Base-by-base conservation (phyloP, 2,113 vertebrate genomes). In the Indicator maculatus region DNA sequence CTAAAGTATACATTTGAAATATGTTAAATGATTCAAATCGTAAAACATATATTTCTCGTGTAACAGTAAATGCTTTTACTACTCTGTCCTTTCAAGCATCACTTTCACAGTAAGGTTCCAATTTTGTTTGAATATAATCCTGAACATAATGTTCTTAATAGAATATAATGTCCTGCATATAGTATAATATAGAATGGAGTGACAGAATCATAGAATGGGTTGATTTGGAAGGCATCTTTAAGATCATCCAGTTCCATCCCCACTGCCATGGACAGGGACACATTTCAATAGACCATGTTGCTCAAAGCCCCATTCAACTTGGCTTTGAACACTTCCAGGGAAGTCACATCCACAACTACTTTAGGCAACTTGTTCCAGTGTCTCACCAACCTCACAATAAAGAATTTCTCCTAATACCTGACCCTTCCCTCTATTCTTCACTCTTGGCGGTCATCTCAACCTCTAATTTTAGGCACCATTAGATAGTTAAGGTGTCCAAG, bases 211-310 rank as follows among this genome's bases (percentile, higher is more conserved):
- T 20, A 71, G 52, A 58, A 61, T 36, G 10, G 6, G 61, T 52
- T 41, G 14, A 1, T 7, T 83, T 70, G 9, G 30, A 75, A 66
- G 47, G 21, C 24, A 50, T 50, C 47, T 50, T 21, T 24, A 50
- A 15, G 9, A 5, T 15, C 53, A 53, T 5, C 9, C 14, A 9
- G 1, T 28, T 70, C 39, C n/a, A 30, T 6, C 3, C 4, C 4
- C 8, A 3, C 8, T 59, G 55, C 8, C 28, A 16, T 0, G 0
- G 18, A 1, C 15, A 71, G 24, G 14, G 23, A 31, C 52, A 38
- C 5, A 21, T 64, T 8, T 10, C 13, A 24, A 26, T 18, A 30
- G 16, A 38, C 4, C 2, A 9, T 10, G 2, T 52, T 56, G 24
- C 30, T 31, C n/a, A 8, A 9, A 56, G 11, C 6, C 3, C 3